A percentile compares a stretch with the other conserved stretches of the same genome.
Evolutionary conservation across 2,888 invertebrate species (phyloP).

Genomic region (Eristalinus sepulchralis): DNA sequence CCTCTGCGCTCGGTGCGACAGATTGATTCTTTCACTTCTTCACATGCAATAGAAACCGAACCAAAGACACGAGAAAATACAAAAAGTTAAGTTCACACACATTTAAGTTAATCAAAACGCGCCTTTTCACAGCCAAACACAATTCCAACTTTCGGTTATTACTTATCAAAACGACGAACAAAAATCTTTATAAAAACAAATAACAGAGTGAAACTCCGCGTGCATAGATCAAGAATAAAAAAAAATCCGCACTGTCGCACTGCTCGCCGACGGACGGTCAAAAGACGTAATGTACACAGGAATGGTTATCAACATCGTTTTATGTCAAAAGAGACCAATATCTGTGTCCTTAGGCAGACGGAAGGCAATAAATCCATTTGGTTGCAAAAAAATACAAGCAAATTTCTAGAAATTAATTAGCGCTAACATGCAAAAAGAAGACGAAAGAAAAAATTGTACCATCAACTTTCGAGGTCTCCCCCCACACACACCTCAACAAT

Average conservation of each 20-base stretch:
- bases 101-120: neutral
- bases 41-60: neutral
- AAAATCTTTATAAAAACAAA: neutral
- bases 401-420: conserved; percentile 19
- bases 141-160: neutral
- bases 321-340: neutral
- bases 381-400: neutral
- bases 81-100: neutral
- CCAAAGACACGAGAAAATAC: neutral
- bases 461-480: neutral
- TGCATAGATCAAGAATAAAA: neutral
- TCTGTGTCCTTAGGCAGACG: neutral
- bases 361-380: conserved; percentile 6
- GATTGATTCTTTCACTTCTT: neutral
- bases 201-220: conserved; percentile 16
- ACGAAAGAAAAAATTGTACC: neutral
- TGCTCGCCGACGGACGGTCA: neutral
- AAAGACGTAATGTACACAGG: neutral
- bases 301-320: neutral
- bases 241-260: neutral
- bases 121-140: neutral
- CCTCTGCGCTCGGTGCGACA: neutral
- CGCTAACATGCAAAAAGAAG: neutral
- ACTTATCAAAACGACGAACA: neutral
- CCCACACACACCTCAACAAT: neutral